A percentile compares a stretch with the other conserved stretches of the same genome.
phyloP scores from a whole-genome alignment of 2,888 invertebrate species.

The Hofmannophila pseudospretella region DNA sequence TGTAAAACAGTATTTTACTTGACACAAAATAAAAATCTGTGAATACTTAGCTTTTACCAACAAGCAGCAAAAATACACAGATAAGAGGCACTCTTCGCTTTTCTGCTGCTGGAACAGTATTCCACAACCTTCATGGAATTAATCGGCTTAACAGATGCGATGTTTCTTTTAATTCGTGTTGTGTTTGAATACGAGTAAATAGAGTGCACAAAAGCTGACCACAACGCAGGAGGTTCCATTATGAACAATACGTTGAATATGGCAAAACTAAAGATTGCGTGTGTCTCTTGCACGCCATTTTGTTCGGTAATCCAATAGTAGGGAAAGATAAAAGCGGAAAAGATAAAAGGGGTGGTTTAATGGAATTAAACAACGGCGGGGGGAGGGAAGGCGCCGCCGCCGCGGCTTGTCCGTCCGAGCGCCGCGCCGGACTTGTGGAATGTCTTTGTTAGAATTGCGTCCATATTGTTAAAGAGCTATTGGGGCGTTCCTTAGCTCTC shows the following conservation, averaged over 20 bases:
- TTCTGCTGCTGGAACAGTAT: no score
- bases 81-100: no score
- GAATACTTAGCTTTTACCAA: no score
- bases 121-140: no score
- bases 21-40: no score
- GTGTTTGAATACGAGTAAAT: no score
- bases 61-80: no score
- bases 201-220: no score
- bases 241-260: conserved; percentile 36
- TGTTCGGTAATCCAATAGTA: conserved; percentile 72
- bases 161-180: no score
- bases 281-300: conserved; percentile 69
- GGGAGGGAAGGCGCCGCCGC: conserved; percentile 28
- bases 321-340: conserved; percentile 70
- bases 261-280: conserved; percentile 60
- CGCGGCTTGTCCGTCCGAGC: conserved; percentile 24
- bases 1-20: no score
- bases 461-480: conserved; percentile 24
- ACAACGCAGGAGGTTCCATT: conserved; percentile 16
- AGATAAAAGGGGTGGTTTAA: conserved; percentile 76
- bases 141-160: no score
- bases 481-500: conserved; percentile 36
- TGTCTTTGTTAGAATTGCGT: conserved; percentile 64
- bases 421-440: conserved; percentile 58
- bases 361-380: conserved; percentile 71